Base-by-base conservation (phyloP, 2,888 invertebrate species). In the Protophormia terraenovae region DNA sequence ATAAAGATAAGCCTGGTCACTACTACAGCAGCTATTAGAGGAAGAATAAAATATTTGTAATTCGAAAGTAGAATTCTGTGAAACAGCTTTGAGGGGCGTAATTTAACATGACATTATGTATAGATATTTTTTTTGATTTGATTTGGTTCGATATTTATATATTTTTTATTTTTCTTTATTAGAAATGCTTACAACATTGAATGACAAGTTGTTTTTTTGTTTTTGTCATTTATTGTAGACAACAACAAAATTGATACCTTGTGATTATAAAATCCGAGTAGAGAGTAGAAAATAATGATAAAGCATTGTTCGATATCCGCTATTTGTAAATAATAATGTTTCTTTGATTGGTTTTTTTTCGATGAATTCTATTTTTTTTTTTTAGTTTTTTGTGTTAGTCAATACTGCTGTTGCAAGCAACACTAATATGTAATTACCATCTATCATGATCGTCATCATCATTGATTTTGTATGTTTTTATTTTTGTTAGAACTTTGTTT, bases 291-390 rank as follows among this genome's bases (percentile, higher is more conserved):
- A 35, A 55, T 41, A 50, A 66, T 41, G 64, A 66, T 66, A 55
- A 66, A 32, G 24, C 19, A 38, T 22, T 64, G 14, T 62, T 35
- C 50, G 58, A 77, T 77, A 67, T 67, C 72, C 38, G 66, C 66
- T 72, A 66, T 83, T 72, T 77, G 77, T 77, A 67, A 38, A 55
- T 71, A 71, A 50, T 72, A 60, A 83, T 77, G 45, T 77, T 55
- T 72, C 27, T 77, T 41, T 45, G 19, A 45, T 76, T 71, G 55
- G 19, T 60, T 50, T 38, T 64, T 8, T 45, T 8, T 35, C 6
- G 1, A n/a, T n/a, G n/a, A n/a, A n/a, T n/a, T n/a, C n/a, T n/a
- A n/a, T n/a, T n/a, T 27, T 35, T 38, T 53, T 12, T 32, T 53
- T 19, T 41, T 55, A 3, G 14, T 27, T 45, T 35, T 5, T 41